Base-by-base conservation (phyloP, 2,797 vertebrate species). In the Onychomys leucogaster region DNA sequence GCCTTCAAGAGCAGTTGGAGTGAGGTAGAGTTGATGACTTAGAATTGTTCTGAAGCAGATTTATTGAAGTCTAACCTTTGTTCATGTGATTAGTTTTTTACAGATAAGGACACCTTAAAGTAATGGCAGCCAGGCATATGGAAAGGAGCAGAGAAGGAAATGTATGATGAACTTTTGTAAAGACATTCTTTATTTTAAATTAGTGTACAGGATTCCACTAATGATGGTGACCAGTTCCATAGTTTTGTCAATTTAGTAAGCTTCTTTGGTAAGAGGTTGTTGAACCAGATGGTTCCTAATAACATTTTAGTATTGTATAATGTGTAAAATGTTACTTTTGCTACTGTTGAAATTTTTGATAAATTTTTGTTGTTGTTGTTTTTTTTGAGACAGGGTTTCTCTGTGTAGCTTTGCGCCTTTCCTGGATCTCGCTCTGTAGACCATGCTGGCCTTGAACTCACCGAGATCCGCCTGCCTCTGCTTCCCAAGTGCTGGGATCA, bases 31-130 rank as follows among this genome's bases (percentile, higher is more conserved):
- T 76, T 91, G 41, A 43, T 96, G 41, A 87, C 41, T 95, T 94
- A 71, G 1, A 71, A 81, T 89, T 96, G 43, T 96, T 87, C 37
- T 34, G 12, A 82, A 34, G 59, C n/a, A 95, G 69, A 25, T 49
- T 87, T 94, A 88, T 88, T 93, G 46, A 76, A 93, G 90, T 93
- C 65, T 90, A 61, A 88, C 37, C 71, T 97, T 94, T 88, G 49
- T 86, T 93, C 46, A 82, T 57, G 16, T 27, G 61, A 49, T 92
- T 96, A 73, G 4, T 82, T 63, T 84, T 95, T 96, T 96, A 63
- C 3, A 75, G 21, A 91, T 95, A 94, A 91, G 23, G 37, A 13
- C 61, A 83, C 63, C 96, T 92, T 89, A 46, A 46, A 91, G 71
- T 91, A 96, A 69, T 59, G 92, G 52, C 63, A 83, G 43, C 83